These are phyloP conservation scores for Phoronis australis DNA, from an alignment of 2,888 invertebrate genomes.

Conservation along the genomic window DNA sequence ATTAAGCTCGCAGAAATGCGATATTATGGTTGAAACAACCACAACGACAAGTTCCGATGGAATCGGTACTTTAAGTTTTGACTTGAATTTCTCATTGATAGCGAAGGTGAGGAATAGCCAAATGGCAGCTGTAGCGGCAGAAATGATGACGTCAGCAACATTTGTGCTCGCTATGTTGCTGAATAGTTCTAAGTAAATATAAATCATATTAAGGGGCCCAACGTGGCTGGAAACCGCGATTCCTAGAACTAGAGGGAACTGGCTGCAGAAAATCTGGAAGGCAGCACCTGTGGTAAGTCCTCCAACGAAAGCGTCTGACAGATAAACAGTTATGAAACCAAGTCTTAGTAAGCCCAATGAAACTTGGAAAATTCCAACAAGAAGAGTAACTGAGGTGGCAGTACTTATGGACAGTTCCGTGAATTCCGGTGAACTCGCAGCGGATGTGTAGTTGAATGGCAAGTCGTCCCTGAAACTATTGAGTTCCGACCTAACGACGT, in stretches of 20 bases:
- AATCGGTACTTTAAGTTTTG: conserved; percentile 43
- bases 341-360: conserved; percentile 39
- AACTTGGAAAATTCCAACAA: conserved; percentile 29
- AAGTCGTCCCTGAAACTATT: no score
- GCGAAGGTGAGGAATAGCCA: conserved; percentile 40
- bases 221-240: conserved; percentile 26
- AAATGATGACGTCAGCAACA: conserved; percentile 29
- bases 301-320: conserved; percentile 47
- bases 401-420: neutral
- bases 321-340: conserved; percentile 47
- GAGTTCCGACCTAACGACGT: no score
- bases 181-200: conserved; percentile 34
- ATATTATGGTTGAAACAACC: conserved; percentile 32
- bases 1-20: conserved; percentile 27
- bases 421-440: no score
- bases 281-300: conserved; percentile 47
- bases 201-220: conserved; percentile 38
- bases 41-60: conserved; percentile 49
- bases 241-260: conserved; percentile 41
- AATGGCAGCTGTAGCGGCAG: conserved; percentile 25
- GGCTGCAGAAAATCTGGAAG: conserved; percentile 45
- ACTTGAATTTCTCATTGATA: conserved; percentile 43
- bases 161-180: conserved; percentile 26
- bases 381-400: neutral
- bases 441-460: no score